phyloP scores from a whole-genome alignment of 2,888 invertebrate species.

The Muscina levida region DNA sequence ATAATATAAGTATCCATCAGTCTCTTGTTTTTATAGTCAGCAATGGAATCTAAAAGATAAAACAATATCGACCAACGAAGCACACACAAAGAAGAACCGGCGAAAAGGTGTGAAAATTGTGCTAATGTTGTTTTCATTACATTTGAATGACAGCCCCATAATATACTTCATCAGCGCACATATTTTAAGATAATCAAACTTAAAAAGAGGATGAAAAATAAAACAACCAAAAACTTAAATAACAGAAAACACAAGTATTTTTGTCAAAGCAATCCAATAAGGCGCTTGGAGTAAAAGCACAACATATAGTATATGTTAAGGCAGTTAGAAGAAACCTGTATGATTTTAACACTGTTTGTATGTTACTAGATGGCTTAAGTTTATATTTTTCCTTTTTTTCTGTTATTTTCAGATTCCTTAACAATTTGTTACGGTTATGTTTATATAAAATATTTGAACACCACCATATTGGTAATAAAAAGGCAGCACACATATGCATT shows the following conservation, averaged over 20 bases:
- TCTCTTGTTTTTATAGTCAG: slow-evolving; percentile 41
- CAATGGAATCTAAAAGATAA: slow-evolving; percentile 53
- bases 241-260: not conserved
- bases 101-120: slow-evolving; percentile 66
- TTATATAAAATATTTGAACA: slow-evolving; percentile 53
- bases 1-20: slow-evolving; percentile 60
- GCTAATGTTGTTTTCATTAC: slow-evolving; percentile 67
- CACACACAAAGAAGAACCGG: slow-evolving; percentile 15
- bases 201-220: not conserved
- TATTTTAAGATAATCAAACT: not conserved
- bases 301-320: slow-evolving; percentile 24
- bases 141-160: slow-evolving; percentile 63
- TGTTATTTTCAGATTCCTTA: slow-evolving; percentile 33
- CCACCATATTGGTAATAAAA: slow-evolving; percentile 19
- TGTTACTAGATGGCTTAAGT: slow-evolving; percentile 6
- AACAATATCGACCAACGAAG: slow-evolving; percentile 5
- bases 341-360: slow-evolving; percentile 5
- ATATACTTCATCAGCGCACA: slow-evolving; percentile 32
- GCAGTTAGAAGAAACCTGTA: not conserved
- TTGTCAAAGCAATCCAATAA: slow-evolving; percentile 50
- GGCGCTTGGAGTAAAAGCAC: slow-evolving; percentile 45
- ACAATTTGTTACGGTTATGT: slow-evolving; percentile 40
- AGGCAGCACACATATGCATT: not conserved
- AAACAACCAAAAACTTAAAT: slow-evolving; percentile 18
- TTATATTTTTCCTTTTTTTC: not conserved